phyloP scores from a whole-genome alignment of 2,113 vertebrate genomes.

The Oxygymnocypris stewartii region DNA sequence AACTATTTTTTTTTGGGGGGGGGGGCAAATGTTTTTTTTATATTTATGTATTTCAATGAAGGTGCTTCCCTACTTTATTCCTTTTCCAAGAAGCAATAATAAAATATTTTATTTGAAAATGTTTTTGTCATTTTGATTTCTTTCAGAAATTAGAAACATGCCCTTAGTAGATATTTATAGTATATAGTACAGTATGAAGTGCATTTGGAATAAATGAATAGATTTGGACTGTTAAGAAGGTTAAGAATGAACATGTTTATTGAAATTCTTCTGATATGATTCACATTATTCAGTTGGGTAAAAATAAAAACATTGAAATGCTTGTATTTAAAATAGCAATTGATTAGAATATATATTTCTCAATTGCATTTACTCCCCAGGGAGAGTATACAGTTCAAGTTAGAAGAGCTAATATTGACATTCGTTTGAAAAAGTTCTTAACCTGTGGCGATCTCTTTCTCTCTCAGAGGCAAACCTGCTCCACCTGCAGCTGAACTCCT shows the following conservation, averaged over 20 bases:
- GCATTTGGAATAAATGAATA: neutral
- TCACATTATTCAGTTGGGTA: slow-evolving; percentile 6
- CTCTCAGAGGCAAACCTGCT: slow-evolving; percentile 75
- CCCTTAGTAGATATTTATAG: neutral
- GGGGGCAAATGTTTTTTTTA: no score
- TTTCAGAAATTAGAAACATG: neutral
- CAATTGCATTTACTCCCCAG: neutral
- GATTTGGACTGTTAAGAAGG: no score
- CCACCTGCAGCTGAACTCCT: slow-evolving; percentile 77
- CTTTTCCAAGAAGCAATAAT: no score
- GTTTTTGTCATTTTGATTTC: neutral
- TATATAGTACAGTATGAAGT: neutral
- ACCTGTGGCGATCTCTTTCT: neutral
- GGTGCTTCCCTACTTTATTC: no score
- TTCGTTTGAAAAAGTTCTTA: neutral
- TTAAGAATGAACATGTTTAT: slow-evolving; percentile 57
- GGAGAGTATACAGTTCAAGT: neutral
- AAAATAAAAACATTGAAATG: slow-evolving; percentile 16
- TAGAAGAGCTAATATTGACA: slow-evolving; percentile 26
- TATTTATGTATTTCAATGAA: no score
- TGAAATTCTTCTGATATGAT: slow-evolving; percentile 52
- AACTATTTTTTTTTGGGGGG: no score
- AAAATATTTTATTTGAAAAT: neutral
- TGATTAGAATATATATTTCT: neutral
- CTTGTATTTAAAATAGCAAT: neutral